phyloP scores from a whole-genome alignment of 2,113 vertebrate species.

The Chascanopsetta lugubris region DNA sequence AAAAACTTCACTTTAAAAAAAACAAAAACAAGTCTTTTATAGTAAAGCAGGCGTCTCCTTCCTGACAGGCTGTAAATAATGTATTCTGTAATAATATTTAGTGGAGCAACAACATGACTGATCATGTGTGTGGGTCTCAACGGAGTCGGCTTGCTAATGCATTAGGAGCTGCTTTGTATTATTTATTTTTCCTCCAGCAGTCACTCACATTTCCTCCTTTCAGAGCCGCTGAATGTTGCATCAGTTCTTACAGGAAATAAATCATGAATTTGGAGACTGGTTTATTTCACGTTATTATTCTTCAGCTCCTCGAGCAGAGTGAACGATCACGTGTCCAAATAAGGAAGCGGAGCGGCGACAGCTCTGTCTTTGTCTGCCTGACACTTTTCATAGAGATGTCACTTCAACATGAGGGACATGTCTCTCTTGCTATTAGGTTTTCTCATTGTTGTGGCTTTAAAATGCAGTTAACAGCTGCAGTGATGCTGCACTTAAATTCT shows the following conservation, averaged over 20 bases:
- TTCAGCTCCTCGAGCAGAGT: neutral
- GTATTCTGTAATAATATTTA: neutral
- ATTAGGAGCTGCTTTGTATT: neutral
- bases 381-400: no score
- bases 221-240: conserved; percentile 3
- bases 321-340: neutral
- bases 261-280: neutral
- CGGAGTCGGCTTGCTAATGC: neutral
- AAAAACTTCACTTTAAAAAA: neutral
- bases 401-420: no score
- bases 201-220: neutral
- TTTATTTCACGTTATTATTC: conserved; percentile 6
- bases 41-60: neutral
- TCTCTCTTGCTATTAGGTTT: no score
- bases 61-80: neutral
- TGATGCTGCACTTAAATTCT: no score
- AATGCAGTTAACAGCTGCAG: no score
- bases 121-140: neutral
- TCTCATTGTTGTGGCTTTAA: no score
- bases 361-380: no score
- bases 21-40: neutral
- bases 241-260: neutral
- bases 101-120: neutral
- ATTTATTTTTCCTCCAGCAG: neutral
- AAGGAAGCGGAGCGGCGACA: neutral